These are phyloP conservation scores for Caenorhabditis sulstoni DNA, from an alignment of 2,888 invertebrate species.

Conservation along the genomic window DNA sequence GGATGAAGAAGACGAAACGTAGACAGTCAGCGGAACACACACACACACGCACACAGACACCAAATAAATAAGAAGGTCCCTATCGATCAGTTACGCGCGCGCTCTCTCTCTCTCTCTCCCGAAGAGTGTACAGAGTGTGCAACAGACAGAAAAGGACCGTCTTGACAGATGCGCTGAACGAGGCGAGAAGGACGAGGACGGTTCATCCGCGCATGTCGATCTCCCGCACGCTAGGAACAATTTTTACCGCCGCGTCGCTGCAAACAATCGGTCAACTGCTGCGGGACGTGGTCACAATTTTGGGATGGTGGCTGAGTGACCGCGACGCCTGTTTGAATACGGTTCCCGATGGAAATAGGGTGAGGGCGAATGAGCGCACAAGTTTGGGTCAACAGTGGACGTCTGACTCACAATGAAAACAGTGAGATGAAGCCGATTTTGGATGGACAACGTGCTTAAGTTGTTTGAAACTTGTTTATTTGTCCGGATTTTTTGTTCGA, in stretches of 20 bases:
- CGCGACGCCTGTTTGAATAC: slow-evolving; percentile 51
- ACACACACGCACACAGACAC: background rate
- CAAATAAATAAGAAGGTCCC: background rate
- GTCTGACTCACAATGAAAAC: slow-evolving; percentile 48
- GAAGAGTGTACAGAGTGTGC: slow-evolving; percentile 13
- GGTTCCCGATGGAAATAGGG: slow-evolving; percentile 40
- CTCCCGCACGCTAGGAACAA: slow-evolving; percentile 32
- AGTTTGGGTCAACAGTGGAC: slow-evolving; percentile 29
- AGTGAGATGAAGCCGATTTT: slow-evolving; percentile 36
- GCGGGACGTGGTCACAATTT: slow-evolving; percentile 26
- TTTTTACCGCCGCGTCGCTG: slow-evolving; percentile 46
- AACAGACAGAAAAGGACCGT: slow-evolving; percentile 9
- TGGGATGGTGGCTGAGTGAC: slow-evolving; percentile 26
- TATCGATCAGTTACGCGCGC: too few species aligned
- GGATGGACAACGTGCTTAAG: slow-evolving; percentile 35
- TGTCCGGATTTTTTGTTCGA: slow-evolving; percentile 46
- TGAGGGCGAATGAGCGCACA: slow-evolving; percentile 4
- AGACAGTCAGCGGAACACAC: background rate
- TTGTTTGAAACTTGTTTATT: slow-evolving; percentile 55
- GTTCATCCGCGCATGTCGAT: slow-evolving; percentile 42
- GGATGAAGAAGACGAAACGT: background rate
- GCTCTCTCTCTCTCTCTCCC: too few species aligned
- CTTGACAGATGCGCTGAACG: slow-evolving; percentile 13
- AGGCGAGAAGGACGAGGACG: slow-evolving; percentile 37
- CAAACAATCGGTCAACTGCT: slow-evolving; percentile 41